Base-by-base conservation (phyloP, 1,140 invertebrate species). In the Brachionus asplanchnoidis region DNA sequence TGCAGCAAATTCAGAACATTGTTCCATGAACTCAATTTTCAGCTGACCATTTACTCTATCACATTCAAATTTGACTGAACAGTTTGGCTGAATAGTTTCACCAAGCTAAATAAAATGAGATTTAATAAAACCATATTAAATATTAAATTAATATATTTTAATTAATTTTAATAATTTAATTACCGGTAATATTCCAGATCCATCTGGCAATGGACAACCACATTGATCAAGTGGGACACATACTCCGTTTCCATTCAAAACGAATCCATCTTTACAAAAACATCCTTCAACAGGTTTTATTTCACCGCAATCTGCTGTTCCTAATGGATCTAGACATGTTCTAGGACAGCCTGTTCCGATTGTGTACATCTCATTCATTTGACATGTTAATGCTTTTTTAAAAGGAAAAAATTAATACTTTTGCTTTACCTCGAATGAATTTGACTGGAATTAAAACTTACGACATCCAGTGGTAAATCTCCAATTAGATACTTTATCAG, bases 181-280 rank as follows among this genome's bases (percentile, higher is more conserved):
- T 73, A 77, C 73, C 2, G 40, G 32, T 23, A 82, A 26, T n/a
- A 46, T n/a, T 60, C 79, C 79, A 3, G 50, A 32, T 20, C 42
- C 53, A 44, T 82, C 79, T 12, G 79, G 79, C 44, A 82, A 46
- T n/a, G n/a, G 20, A 65, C 79, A 82, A 12, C 82, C 60, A 56
- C 82, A 84, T n/a, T 40, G 2, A 46, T 84, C 82, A 26, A 23
- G 9, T 40, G 28, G 42, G 2, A 84, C 40, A 70, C 82, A 84
- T 36, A 12, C 26, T 14, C 82, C 82, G 23, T 73, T 68, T 28
- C 11, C 20, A 36, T 70, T 53, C 20, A 68, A 17, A 3, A 84
- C 82, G 36, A 50, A 84, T 36, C 46, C 68, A 32, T 84, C 60
- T 12, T 50, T 70, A 56, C 82, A 84, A n/a, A 32, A 84, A 56